phyloP scores from a whole-genome alignment of 2,797 vertebrate species.

The Poeciliopsis presidionis region DNA sequence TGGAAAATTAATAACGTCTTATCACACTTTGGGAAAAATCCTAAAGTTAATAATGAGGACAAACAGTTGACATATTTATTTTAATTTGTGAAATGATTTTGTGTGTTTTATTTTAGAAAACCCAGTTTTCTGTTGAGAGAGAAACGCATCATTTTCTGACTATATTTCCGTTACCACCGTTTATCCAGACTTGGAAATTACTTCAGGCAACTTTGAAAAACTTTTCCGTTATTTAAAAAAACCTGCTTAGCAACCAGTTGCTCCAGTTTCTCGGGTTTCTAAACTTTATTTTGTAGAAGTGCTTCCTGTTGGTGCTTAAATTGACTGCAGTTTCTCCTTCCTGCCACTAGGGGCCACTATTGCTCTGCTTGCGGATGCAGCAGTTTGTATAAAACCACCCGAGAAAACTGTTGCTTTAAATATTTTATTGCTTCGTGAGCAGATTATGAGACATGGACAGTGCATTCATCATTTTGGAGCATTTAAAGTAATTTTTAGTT shows the following conservation, averaged over 20 bases:
- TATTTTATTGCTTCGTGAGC: background rate
- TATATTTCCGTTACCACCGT: background rate
- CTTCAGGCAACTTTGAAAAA: background rate
- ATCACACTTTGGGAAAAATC: too few relatives aligned
- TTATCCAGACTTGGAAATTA: background rate
- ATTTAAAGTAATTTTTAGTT: background rate
- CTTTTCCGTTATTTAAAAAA: background rate
- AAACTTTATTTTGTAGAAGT: background rate
- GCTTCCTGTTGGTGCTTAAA: background rate
- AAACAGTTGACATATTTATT: too few relatives aligned
- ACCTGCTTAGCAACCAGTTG: background rate
- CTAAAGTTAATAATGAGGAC: too few relatives aligned
- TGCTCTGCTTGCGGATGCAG: background rate
- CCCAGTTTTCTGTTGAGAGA: background rate
- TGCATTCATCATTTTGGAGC: background rate
- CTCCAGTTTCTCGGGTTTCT: background rate
- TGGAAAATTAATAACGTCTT: too few relatives aligned
- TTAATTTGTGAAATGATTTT: background rate
- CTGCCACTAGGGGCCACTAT: constrained; percentile 47
- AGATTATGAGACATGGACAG: background rate
- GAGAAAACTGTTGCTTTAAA: background rate
- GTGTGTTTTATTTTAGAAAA: background rate
- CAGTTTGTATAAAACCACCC: background rate
- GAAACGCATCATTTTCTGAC: background rate
- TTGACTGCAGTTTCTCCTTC: constrained; percentile 1